These are phyloP conservation scores for Girardinichthys multiradiatus DNA, from an alignment of 2,113 vertebrate species.

Conservation along the genomic window DNA sequence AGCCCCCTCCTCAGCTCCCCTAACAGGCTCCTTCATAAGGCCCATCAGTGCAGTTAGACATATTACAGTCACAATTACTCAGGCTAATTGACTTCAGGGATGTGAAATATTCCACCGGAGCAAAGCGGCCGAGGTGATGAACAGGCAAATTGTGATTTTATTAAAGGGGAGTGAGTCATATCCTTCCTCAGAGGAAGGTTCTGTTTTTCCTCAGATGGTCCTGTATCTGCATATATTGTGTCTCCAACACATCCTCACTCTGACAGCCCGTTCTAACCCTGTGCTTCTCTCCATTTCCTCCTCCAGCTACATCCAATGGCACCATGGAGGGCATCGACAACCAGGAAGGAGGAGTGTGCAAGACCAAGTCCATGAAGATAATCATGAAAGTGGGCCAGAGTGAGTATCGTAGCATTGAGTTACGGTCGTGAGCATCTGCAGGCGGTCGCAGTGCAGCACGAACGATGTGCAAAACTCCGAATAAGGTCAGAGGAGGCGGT, in stretches of 20 bases:
- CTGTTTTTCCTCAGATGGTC: slow-evolving; percentile 40
- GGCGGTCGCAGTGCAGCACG: background rate
- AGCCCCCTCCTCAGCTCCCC: slow-evolving; percentile 12
- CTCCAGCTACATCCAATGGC: slow-evolving; percentile 95
- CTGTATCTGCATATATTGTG: background rate
- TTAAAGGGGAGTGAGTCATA: slow-evolving; percentile 52
- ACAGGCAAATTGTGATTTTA: slow-evolving; percentile 56
- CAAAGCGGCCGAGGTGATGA: slow-evolving; percentile 35
- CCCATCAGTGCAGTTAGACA: slow-evolving; percentile 57
- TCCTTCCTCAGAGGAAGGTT: slow-evolving; percentile 20
- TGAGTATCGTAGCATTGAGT: slow-evolving; percentile 79
- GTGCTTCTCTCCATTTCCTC: slow-evolving; percentile 1
- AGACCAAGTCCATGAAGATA: slow-evolving; percentile 99
- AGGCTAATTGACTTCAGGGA: slow-evolving; percentile 64
- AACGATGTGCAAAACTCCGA: slow-evolving; percentile 4
- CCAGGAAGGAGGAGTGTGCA: slow-evolving; percentile 98
- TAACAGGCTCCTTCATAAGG: slow-evolving; percentile 50
- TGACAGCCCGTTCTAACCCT: slow-evolving; percentile 33
- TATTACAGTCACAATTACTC: slow-evolving; percentile 62
- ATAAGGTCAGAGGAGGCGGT: slow-evolving; percentile 44
- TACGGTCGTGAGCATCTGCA: slow-evolving; percentile 1
- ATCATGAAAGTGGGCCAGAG: slow-evolving; percentile 99
- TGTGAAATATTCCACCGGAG: slow-evolving; percentile 34
- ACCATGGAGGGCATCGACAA: slow-evolving; percentile 99
- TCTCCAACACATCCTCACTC: background rate